Evolutionary conservation across 2,797 vertebrate species (phyloP).

Genomic region (Astyanax mexicanus): DNA sequence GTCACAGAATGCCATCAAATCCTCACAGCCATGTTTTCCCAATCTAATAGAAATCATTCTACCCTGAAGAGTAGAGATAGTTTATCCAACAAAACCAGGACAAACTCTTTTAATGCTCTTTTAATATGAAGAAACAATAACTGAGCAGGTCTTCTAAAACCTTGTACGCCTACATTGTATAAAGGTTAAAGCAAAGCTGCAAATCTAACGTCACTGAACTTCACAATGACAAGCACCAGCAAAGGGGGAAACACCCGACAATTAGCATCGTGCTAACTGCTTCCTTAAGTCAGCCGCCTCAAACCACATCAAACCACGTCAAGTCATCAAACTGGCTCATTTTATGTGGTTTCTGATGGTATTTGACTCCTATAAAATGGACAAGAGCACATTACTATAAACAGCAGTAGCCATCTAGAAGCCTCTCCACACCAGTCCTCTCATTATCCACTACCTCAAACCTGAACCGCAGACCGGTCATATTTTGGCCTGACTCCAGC

Average conservation of each 20-base stretch:
- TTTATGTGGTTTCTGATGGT: not conserved
- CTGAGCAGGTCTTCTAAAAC: too few relatives aligned
- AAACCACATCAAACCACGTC: not conserved
- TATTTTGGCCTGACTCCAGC: conserved; percentile 17
- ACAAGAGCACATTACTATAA: not conserved
- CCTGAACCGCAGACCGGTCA: not conserved
- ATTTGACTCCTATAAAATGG: not conserved
- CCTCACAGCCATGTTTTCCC: too few relatives aligned
- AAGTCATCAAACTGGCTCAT: not conserved
- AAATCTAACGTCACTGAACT: not conserved
- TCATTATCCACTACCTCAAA: too few relatives aligned
- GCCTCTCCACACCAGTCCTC: too few relatives aligned
- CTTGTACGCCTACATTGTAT: too few relatives aligned
- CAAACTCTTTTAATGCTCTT: too few relatives aligned
- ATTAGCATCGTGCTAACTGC: not conserved
- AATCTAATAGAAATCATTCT: too few relatives aligned
- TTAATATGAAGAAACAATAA: too few relatives aligned
- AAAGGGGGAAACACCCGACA: not conserved
- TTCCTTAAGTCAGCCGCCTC: not conserved
- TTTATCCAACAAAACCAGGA: too few relatives aligned
- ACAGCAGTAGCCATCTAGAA: not conserved
- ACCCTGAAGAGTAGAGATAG: too few relatives aligned
- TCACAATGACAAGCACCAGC: not conserved
- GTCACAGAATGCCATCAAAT: too few relatives aligned
- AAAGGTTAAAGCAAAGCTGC: not conserved